These are phyloP conservation scores for Tanytarsus gracilentus DNA, from an alignment of 2,888 invertebrate species.

Conservation along the genomic window DNA sequence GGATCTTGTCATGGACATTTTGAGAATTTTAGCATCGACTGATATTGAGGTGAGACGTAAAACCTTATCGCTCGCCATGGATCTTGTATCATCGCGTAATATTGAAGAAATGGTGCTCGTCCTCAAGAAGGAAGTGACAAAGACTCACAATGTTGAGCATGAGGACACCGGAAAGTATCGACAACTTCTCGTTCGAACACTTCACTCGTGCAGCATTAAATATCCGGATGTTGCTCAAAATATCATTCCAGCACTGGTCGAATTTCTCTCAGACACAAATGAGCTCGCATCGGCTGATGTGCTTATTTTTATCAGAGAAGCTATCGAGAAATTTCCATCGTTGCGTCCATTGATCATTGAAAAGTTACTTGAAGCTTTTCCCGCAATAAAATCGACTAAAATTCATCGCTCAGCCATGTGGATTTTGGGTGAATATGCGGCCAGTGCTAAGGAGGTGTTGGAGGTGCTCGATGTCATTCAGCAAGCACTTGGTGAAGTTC, in stretches of 20 bases:
- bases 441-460: constrained; percentile 63
- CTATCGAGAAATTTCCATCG: constrained; percentile 85
- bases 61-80: constrained; percentile 75
- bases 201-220: constrained; percentile 89
- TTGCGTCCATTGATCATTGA: constrained; percentile 75
- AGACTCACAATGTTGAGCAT: constrained; percentile 81
- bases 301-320: constrained; percentile 87
- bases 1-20: constrained; percentile 93
- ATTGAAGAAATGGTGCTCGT: constrained; percentile 93
- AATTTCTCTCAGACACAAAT: constrained; percentile 82
- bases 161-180: constrained; percentile 95
- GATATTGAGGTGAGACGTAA: constrained; percentile 91
- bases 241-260: constrained; percentile 89
- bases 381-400: constrained; percentile 80
- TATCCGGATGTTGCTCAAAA: constrained; percentile 91
- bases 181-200: constrained; percentile 86
- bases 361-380: constrained; percentile 64
- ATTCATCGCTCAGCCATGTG: constrained; percentile 91
- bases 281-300: constrained; percentile 91
- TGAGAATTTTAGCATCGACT: constrained; percentile 83
- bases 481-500: constrained; percentile 60
- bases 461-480: constrained; percentile 70
- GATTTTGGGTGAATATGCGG: constrained; percentile 95
- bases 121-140: constrained; percentile 84
- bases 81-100: constrained; percentile 82